Conservation (phyloP, 2,113 vertebrate species). For the Phylloscopus trochiloides region DNA sequence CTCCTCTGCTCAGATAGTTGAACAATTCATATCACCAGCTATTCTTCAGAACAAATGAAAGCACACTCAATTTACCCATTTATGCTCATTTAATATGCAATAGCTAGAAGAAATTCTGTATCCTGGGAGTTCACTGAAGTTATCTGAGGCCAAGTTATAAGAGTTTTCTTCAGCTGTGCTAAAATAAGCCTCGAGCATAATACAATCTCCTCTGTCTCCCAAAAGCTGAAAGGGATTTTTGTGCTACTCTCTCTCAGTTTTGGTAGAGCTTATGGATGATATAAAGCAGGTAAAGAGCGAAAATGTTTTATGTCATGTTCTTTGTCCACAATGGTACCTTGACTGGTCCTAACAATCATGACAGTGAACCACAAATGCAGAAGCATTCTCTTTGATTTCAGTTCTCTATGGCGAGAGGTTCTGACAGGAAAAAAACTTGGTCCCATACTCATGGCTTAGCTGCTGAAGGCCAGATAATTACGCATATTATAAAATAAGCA, state of each 20-base stretch:
- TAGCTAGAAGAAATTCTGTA: neutral
- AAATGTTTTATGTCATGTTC: neutral
- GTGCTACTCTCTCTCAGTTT: neutral
- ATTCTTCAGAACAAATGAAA: slow-evolving; percentile 38
- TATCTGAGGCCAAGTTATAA: neutral
- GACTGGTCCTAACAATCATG: neutral
- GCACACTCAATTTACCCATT: neutral
- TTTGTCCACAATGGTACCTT: neutral
- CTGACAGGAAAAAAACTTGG: neutral
- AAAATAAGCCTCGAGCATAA: neutral
- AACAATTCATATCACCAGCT: neutral
- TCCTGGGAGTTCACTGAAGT: neutral
- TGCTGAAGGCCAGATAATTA: neutral
- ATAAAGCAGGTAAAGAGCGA: neutral
- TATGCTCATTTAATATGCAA: slow-evolving; percentile 8
- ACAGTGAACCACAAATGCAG: neutral
- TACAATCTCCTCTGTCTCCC: neutral
- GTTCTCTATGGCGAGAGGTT: neutral
- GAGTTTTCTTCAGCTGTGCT: neutral
- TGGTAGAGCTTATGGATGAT: neutral
- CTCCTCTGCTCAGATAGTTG: neutral
- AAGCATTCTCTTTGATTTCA: neutral
- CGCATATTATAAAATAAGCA: neutral
- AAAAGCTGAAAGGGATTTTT: neutral
- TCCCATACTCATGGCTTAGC: neutral